Evolutionary conservation across 1,140 invertebrate genomes (phyloP), one percentile per base, ranked within the genome.

Genomic region (Arctopsyche grandis): DNA sequence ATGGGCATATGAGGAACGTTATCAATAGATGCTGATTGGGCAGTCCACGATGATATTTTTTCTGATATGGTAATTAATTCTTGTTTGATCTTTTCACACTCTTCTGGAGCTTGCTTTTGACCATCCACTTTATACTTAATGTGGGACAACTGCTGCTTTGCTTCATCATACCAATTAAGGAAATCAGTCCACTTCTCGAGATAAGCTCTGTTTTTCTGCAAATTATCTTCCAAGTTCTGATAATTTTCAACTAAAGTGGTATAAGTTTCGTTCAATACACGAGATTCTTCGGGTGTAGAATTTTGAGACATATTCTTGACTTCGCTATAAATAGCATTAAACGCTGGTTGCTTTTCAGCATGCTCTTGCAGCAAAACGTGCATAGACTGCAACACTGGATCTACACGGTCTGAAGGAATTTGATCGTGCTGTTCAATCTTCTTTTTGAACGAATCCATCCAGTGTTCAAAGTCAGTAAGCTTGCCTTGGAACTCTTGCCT

Each of bases 101-200:
- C 92, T 76, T 91, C 89, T 0, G 92, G 88, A 1, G 89, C 89
- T 60, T 90, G 91, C 87, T 93, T 95, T 80, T 89, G 91, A 10
- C 93, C 91, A 69, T 94, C 93, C 10, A 95, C 86, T 86, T 95
- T 93, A 83, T 95, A 94, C 83, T 95, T 93, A 48, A 94, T 90
- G 82, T 97, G 93, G 77, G 91, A 91, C 69, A 98, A 84, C 83
- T 95, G 94, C 82, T 94, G 93, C 77, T 91, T 92, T n/a, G 93
- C 92, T 79, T 96, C 94, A 80, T 93, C 91, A 80, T 94, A 91
- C 93, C 94, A 96, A 77, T 92, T 93, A 14, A 95, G 84, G 26
- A 97, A 89, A 81, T 96, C 94, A 0, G 90, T 91, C 94, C 96
- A 97, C 81, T 94, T 95, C 84, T 97, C 93, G 22, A 97, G 87